Evolutionary conservation across 1,140 invertebrate species (phyloP).

Genomic region (Contarinia nasturtii): DNA sequence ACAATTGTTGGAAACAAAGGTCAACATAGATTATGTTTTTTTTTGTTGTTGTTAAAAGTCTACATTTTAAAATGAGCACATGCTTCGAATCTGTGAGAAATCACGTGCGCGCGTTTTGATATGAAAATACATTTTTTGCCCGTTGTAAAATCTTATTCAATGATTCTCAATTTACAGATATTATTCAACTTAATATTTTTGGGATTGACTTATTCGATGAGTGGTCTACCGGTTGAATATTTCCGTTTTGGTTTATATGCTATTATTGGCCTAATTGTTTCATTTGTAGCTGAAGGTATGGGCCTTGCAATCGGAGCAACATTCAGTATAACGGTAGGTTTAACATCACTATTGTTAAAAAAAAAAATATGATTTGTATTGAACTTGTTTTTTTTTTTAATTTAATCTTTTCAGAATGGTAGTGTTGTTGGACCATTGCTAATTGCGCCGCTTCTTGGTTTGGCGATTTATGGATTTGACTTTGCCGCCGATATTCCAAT

Average conservation of each 20-base stretch:
- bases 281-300: slow-evolving; percentile 37
- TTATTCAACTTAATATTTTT: slow-evolving; percentile 34
- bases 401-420: slow-evolving; percentile 32
- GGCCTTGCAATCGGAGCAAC: slow-evolving; percentile 40
- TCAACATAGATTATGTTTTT: too few species aligned
- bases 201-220: slow-evolving; percentile 35
- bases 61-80: too few species aligned
- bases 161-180: slow-evolving; percentile 38
- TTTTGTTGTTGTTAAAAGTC: too few species aligned
- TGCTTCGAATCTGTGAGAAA: too few species aligned
- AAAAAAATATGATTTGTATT: not conserved
- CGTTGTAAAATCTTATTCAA: slow-evolving; percentile 43
- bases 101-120: too few species aligned
- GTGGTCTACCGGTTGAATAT: slow-evolving; percentile 30
- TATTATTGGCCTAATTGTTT: slow-evolving; percentile 31
- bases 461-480: slow-evolving; percentile 44
- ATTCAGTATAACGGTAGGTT: slow-evolving; percentile 39
- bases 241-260: slow-evolving; percentile 33
- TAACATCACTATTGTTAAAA: not conserved
- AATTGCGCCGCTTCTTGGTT: slow-evolving; percentile 38
- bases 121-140: too few species aligned
- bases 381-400: not conserved
- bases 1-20: too few species aligned
- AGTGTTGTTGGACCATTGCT: slow-evolving; percentile 37
- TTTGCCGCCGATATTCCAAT: slow-evolving; percentile 36